These are phyloP conservation scores for Gadus chalcogrammus DNA, from an alignment of 2,113 vertebrate genomes.

Conservation along the genomic window DNA sequence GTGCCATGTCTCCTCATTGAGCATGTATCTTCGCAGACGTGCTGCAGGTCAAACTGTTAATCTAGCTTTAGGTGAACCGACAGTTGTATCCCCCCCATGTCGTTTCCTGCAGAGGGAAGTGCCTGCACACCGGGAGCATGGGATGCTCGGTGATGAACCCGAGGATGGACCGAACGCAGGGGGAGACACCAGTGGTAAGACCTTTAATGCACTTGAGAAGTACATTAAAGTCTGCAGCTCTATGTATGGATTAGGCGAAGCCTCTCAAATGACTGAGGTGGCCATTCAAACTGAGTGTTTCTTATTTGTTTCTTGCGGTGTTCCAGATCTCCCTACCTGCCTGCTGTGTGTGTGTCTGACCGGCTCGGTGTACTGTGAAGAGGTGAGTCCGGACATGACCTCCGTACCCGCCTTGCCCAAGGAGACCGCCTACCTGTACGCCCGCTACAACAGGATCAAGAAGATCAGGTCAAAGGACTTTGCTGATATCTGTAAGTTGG, in stretches of 20 bases:
- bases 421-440: constrained; percentile 92
- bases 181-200: constrained; percentile 55
- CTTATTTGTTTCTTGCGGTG: constrained; percentile 8
- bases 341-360: constrained; percentile 92
- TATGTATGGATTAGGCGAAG: background rate
- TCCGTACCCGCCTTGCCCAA: constrained; percentile 87
- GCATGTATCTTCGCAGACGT: too few species aligned
- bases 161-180: constrained; percentile 20
- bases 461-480: constrained; percentile 88
- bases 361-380: constrained; percentile 96
- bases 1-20: too few species aligned
- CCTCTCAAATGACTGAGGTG: background rate
- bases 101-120: constrained; percentile 38
- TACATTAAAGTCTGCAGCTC: too few species aligned
- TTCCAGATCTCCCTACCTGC: constrained; percentile 88
- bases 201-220: background rate
- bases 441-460: constrained; percentile 94
- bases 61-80: too few species aligned
- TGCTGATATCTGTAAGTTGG: constrained; percentile 84
- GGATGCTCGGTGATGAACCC: constrained; percentile 49
- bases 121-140: constrained; percentile 7
- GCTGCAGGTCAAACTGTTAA: too few species aligned
- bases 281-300: background rate
- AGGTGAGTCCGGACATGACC: constrained; percentile 80
- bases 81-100: too few species aligned